Evolutionary conservation across 2,888 invertebrate species (phyloP).

Genomic region (Oscheius sp.): DNA sequence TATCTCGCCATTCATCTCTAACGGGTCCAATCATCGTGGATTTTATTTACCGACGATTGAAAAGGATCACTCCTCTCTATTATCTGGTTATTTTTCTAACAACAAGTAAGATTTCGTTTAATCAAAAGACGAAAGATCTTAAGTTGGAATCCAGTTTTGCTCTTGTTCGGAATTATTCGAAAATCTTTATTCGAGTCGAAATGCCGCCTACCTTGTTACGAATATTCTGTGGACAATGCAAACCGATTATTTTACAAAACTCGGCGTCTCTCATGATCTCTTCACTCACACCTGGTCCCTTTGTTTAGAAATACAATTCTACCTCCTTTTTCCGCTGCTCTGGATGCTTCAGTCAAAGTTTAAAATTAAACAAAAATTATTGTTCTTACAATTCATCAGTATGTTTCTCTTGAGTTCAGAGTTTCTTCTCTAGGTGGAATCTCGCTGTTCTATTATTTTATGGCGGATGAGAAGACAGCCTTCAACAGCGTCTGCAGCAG

Average conservation of each 20-base stretch:
- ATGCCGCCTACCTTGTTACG: not conserved
- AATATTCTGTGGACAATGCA: not conserved
- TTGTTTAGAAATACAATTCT: slow-evolving; percentile 15
- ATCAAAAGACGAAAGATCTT: not conserved
- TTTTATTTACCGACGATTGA: not conserved
- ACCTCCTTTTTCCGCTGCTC: slow-evolving; percentile 3
- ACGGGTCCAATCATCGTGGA: not conserved
- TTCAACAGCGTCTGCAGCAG: slow-evolving; percentile 10
- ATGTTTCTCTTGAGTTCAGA: not conserved
- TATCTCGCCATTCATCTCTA: not conserved
- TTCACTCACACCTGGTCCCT: slow-evolving; percentile 22
- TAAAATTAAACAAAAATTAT: not conserved
- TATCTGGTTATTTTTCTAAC: not conserved
- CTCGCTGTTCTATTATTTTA: not conserved
- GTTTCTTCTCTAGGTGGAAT: not conserved
- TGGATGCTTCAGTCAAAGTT: not conserved
- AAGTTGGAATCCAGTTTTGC: not conserved
- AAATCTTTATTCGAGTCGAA: not conserved
- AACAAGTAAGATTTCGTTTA: not conserved
- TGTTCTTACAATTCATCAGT: not conserved
- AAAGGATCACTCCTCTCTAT: not conserved
- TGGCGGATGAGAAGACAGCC: not conserved
- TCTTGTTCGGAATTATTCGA: not conserved
- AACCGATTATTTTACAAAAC: not conserved
- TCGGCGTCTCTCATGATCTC: slow-evolving; percentile 2